These are phyloP conservation scores for Eilema griseolum DNA, from an alignment of 2,888 invertebrate species.

Conservation along the genomic window DNA sequence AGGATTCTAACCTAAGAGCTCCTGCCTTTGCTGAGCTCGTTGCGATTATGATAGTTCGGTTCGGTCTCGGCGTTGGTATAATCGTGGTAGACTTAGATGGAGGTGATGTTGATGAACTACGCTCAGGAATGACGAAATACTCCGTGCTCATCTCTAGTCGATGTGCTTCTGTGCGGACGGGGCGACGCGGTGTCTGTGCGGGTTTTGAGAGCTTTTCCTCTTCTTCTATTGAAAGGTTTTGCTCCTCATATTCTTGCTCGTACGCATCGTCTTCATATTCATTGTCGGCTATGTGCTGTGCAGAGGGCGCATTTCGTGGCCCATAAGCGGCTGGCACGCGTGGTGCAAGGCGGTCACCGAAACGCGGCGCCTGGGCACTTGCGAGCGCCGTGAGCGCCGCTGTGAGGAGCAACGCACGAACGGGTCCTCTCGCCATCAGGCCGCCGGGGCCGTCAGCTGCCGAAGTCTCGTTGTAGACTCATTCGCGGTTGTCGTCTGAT, in stretches of 20 bases:
- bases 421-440: constrained; percentile 74
- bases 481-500: constrained; percentile 65
- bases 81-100: constrained; percentile 68
- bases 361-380: constrained; percentile 67
- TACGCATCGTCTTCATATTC: constrained; percentile 70
- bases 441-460: constrained; percentile 78
- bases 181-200: constrained; percentile 69
- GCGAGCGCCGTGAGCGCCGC: constrained; percentile 71
- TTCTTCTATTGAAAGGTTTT: constrained; percentile 61
- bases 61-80: constrained; percentile 62
- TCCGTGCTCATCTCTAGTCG: constrained; percentile 94
- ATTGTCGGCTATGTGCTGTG: constrained; percentile 62
- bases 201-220: constrained; percentile 60
- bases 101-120: constrained; percentile 66
- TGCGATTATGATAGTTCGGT: constrained; percentile 61
- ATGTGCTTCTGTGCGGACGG: constrained; percentile 80
- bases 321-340: constrained; percentile 77
- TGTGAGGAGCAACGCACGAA: constrained; percentile 71
- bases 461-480: constrained; percentile 67
- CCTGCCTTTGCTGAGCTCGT: constrained; percentile 63
- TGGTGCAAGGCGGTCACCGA: constrained; percentile 78
- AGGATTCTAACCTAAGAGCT: constrained; percentile 91
- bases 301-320: constrained; percentile 70
- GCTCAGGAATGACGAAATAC: constrained; percentile 92
- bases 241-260: constrained; percentile 74